Base-by-base conservation (phyloP, 2,113 vertebrate species). In the Fregata magnificens region DNA sequence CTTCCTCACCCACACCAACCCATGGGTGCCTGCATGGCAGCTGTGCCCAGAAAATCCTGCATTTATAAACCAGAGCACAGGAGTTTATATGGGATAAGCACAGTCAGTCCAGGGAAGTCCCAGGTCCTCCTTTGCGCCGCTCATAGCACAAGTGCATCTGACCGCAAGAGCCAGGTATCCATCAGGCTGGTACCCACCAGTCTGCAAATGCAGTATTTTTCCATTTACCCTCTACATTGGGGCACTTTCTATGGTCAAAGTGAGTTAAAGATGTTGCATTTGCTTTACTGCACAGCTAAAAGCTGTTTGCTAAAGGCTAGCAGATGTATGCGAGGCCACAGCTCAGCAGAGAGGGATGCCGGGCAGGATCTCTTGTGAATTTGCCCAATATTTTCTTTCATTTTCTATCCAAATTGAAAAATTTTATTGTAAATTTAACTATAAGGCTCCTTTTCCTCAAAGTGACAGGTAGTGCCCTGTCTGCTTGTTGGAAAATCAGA, bases 11-110 rank as follows among this genome's bases (percentile, higher is more conserved):
- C 22, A 6, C 21, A 25, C 24, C 34, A 24, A 16, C 62, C 36
- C 38, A 28, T 4, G 11, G 29, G 16, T 22, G 15, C 3, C 0
- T 1, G 13, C 9, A 1, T 1, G 7, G 40, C 1, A 26, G 20
- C 32, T 14, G 9, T 38, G 34, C 67, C 34, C 49, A 42, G 7
- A 42, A 70, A 65, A 22, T 18, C 26, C 56, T 14, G 5, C 5
- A 1, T 20, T 72, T 67, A 47, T 31, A 34, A 18, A 20, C 6
- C 20, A 52, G 12, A 47, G 8, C 28, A 6, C 22, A 13, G 13
- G 40, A 47, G 13, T 73, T 63, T 14, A 36, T 7, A 26, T 0
- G 2, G 26, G 20, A 36, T 36, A 59, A 42, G 25, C 28, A 29
- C 3, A 0, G 19, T 25, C 32, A 38, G 13, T 2, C 7, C 1